Evolutionary conservation across 2,888 invertebrate species (phyloP), one percentile per base, ranked within the genome.

Genomic region (Amphipoea lucens): DNA sequence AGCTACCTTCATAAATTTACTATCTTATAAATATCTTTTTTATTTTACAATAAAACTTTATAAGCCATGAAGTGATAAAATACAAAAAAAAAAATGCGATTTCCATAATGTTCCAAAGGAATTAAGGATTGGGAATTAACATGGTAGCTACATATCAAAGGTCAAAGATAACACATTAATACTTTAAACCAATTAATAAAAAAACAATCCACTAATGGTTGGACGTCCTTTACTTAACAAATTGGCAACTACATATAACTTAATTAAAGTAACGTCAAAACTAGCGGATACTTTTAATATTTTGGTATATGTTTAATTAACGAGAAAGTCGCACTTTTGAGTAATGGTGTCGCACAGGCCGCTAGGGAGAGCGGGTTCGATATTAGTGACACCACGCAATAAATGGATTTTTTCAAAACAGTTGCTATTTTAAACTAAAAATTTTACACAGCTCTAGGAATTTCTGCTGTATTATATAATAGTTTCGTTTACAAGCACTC

Each of bases 291-390:
- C 11, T 76, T 80, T 87, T 81, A 71, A 87, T 81, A 86, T 79
- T 87, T 89, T 68, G 74, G 51, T 75, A 11, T 29, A 76, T 81
- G 83, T 83, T 89, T 91, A 90, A 91, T 90, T 90, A 89, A 88
- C 81, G 80, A 79, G 83, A 88, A 87, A 88, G 88, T 86, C 83
- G 77, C 75, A 75, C 74, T 86, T 88, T 84, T 86, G 74, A 87
- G 84, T 88, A 89, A 90, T 90, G 87, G 89, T 83, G 83, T 85
- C 81, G 82, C 71, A 48, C 42, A 68, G 60, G 54, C 72, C 82
- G 60, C 79, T 40, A 36, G 89, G 87, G 82, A 78, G 62, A 60
- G 66, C 40, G 72, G 70, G 68, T 74, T 76, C 74, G 73, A 69
- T 66, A 62, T n/a, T 77, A 62, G 75, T 54, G 78, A 20, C 57